Evolutionary conservation across 2,888 invertebrate genomes (phyloP).

Genomic region (Eristalinus aeneus): DNA sequence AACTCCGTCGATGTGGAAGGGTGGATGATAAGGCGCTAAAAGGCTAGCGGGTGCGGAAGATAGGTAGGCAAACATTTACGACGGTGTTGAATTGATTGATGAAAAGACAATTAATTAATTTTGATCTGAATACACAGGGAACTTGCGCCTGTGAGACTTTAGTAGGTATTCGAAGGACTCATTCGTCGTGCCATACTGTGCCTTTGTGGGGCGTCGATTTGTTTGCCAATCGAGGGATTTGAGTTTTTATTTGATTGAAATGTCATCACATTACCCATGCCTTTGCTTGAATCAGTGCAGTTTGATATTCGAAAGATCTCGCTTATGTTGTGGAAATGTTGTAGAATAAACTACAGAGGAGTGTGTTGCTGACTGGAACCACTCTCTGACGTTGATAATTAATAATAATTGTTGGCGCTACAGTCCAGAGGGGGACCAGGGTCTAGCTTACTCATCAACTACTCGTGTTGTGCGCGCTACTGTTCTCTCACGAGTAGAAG

Average conservation of each 20-base stretch:
- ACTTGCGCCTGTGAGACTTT: neutral
- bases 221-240: neutral
- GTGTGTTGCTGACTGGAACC: too few relatives aligned
- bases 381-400: too few relatives aligned
- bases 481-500: too few relatives aligned
- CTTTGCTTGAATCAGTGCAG: too few relatives aligned
- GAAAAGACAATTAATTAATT: neutral
- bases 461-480: too few relatives aligned
- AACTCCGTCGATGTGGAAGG: conserved; percentile 19
- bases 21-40: conserved; percentile 24
- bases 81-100: conserved; percentile 20
- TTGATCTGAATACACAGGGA: neutral
- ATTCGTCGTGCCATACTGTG: neutral
- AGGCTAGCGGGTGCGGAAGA: neutral
- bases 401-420: too few relatives aligned
- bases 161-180: neutral
- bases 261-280: too few relatives aligned
- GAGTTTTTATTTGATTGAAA: neutral
- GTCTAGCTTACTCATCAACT: too few relatives aligned
- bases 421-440: too few relatives aligned
- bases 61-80: conserved; percentile 1
- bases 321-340: too few relatives aligned
- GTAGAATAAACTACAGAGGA: too few relatives aligned
- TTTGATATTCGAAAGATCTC: too few relatives aligned
- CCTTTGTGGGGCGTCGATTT: neutral